phyloP scores from a whole-genome alignment of 1,140 invertebrate genomes.

The Drosophila triauraria region DNA sequence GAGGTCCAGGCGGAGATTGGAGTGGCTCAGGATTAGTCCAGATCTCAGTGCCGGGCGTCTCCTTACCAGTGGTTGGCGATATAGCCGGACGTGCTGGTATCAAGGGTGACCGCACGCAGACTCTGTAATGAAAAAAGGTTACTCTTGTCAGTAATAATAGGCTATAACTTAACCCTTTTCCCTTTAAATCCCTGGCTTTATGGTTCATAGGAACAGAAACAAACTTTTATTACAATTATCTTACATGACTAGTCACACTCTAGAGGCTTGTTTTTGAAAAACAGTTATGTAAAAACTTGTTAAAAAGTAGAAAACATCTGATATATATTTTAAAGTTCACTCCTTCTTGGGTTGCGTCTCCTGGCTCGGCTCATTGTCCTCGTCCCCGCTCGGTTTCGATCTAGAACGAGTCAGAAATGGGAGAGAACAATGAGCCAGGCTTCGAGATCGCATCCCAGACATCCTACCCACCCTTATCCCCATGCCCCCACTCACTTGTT shows the following conservation, averaged over 20 bases:
- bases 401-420: constrained; percentile 80
- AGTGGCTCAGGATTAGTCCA: constrained; percentile 89
- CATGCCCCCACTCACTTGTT: constrained; percentile 89
- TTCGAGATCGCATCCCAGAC: constrained; percentile 34
- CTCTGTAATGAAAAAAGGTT: constrained; percentile 85
- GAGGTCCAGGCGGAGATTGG: constrained; percentile 13
- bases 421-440: constrained; percentile 78
- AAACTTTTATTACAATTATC: constrained; percentile 55
- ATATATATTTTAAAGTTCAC: constrained; percentile 31
- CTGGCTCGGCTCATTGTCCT: constrained; percentile 68
- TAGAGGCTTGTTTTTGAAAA: constrained; percentile 59
- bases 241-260: constrained; percentile 73
- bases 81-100: constrained; percentile 90
- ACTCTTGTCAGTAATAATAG: too few species aligned
- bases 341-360: constrained; percentile 14
- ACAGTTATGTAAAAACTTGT: constrained; percentile 23
- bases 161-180: background rate
- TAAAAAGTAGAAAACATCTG: constrained; percentile 25
- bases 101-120: constrained; percentile 91
- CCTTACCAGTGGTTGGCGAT: constrained; percentile 86
- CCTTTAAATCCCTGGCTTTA: background rate
- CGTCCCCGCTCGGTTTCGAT: constrained; percentile 72
- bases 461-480: background rate
- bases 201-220: constrained; percentile 62
- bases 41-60: constrained; percentile 87